phyloP scores from a whole-genome alignment of 2,888 invertebrate genomes.

The Boloria selene region DNA sequence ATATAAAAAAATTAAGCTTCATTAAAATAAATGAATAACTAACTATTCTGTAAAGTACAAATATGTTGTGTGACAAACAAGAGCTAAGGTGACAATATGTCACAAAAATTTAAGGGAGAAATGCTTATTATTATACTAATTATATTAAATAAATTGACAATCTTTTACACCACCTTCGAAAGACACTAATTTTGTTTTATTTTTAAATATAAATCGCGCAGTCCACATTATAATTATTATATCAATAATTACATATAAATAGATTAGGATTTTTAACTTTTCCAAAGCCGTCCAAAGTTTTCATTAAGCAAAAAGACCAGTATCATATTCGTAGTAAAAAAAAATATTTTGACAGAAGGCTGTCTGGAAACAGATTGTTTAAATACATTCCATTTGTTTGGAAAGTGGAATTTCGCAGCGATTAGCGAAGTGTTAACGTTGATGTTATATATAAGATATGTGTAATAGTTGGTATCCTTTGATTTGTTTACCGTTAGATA shows the following conservation, averaged over 20 bases:
- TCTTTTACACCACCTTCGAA: background rate
- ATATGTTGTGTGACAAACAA: too few relatives aligned
- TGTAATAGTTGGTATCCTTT: conserved; percentile 6
- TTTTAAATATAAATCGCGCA: conserved; percentile 1
- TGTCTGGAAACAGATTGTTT: conserved; percentile 19
- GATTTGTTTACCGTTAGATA: conserved; percentile 1
- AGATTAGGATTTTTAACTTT: conserved; percentile 30
- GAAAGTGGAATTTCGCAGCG: conserved; percentile 21
- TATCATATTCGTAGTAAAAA: conserved; percentile 16
- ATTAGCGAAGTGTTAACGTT: conserved; percentile 12
- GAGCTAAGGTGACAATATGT: too few relatives aligned
- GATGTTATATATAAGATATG: conserved; percentile 11
- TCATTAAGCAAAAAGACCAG: conserved; percentile 32
- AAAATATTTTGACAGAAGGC: conserved; percentile 37
- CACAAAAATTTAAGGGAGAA: too few relatives aligned
- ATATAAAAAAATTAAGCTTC: background rate
- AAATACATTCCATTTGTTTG: conserved; percentile 32
- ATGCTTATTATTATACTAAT: too few relatives aligned
- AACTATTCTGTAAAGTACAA: too few relatives aligned
- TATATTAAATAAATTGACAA: too few relatives aligned
- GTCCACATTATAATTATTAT: conserved; percentile 17
- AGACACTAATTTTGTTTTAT: background rate
- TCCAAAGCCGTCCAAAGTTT: conserved; percentile 49
- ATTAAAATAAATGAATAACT: too few relatives aligned
- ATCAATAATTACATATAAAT: conserved; percentile 12